Evolutionary conservation across 2,888 invertebrate genomes (phyloP), one percentile per base, ranked within the genome.

Genomic region (Tenthredo notha): DNA sequence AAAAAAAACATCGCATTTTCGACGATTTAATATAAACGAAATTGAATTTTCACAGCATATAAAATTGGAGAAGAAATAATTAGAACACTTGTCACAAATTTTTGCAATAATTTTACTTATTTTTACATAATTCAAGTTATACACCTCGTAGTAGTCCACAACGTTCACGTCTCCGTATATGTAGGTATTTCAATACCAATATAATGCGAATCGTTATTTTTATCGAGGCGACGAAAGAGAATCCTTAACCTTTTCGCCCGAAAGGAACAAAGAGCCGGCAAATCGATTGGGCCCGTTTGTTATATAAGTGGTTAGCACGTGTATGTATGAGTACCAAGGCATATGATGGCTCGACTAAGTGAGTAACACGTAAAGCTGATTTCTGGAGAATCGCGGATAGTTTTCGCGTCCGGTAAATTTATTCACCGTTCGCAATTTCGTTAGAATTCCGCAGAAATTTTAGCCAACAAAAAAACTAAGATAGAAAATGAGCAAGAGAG

Each of bases 281-380:
- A 83, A 83, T 83, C 83, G 83, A 83, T 54, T 70, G 61, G 43
- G 82, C 67, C 54, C 67, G 29, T 65, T 82, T 43, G 82, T 82
- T 82, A 82, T 43, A 25, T 82, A 43, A 82, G 67, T 65, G 58
- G 58, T 80, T 40, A 61, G 58, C 75, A 18, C 29, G 54, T 0
- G 37, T 40, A 15, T 40, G 33, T 37, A 3, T 21, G 15, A 5
- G 54, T 78, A 78, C 58, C 10, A 21, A 61, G 15, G 61, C 54
- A 33, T 21, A 61, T 37, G 21, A 80, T 3, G 78, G 40, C 40
- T 10, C 15, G 80, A 40, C 40, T 40, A 12, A 40, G 33, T 4
- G 61, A 37, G 80, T 80, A 25, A 21, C 40, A 37, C 80, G 37
- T 37, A 61, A 61, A 40, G 29, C 80, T 40, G 80, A 80, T 61